phyloP scores from a whole-genome alignment of 2,113 vertebrate genomes.

The Ageneiosus marmoratus region DNA sequence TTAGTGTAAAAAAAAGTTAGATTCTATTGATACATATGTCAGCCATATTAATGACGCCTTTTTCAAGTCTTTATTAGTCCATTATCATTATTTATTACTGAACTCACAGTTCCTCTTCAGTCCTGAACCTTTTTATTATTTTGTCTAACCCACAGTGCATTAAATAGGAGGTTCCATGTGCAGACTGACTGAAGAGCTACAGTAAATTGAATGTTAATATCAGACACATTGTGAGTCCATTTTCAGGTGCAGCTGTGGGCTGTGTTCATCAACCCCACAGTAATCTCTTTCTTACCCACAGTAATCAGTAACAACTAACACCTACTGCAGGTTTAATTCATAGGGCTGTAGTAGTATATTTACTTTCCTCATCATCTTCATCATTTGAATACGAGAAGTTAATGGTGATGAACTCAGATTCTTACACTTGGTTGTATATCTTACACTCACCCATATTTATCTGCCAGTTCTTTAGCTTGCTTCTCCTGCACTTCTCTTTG shows the following conservation, averaged over 20 bases:
- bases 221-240: neutral
- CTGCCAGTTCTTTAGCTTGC: conserved; percentile 90
- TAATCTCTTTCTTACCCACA: neutral
- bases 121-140: neutral
- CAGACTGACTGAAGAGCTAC: neutral
- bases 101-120: neutral
- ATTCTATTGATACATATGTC: neutral
- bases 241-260: neutral
- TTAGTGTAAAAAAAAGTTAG: too few relatives aligned
- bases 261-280: neutral
- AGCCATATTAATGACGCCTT: too few relatives aligned
- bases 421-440: neutral
- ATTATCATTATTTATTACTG: neutral
- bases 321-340: neutral
- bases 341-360: neutral
- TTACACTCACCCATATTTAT: conserved; percentile 84
- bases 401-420: neutral
- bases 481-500: conserved; percentile 91
- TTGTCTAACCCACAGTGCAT: neutral
- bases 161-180: neutral
- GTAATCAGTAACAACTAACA: too few relatives aligned
- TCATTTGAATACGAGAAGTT: neutral
- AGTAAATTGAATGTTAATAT: neutral
- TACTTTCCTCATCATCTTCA: too few relatives aligned
- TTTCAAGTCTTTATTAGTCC: neutral